Base-by-base conservation (phyloP, 2,113 vertebrate genomes). In the Mobula hypostoma region DNA sequence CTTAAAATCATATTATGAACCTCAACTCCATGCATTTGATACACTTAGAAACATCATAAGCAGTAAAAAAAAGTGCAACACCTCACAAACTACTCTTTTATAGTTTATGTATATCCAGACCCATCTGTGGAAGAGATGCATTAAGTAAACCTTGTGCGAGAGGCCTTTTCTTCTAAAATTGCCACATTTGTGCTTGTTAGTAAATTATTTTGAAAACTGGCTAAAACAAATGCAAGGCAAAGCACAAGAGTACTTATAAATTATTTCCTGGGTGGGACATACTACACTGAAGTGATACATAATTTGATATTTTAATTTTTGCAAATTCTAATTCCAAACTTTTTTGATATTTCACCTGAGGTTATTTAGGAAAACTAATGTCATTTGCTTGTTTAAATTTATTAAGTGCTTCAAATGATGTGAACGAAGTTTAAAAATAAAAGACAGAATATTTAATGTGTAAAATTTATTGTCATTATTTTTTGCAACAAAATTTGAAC, bases 401-500 rank as follows among this genome's bases (percentile, higher is more conserved):
- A 27, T 83, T 87, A 66, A 32, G 85, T 63, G 29, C 66, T 32
- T 14, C 58, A 14, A 7, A 85, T 58, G 27, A 87, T 2, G 11
- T 76, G 5, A 9, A 76, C 56, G 91, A 19, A 87, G 24, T 87
- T 19, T 24, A 58, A 24, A 0, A 29, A 87, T 87, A 83, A 36
- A 56, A 48, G 66, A 88, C 58, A 29, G 85, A 17, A 66, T 14
- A 56, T 0, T 87, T 29, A 76, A 93, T 74, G 15, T 91, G 74
- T 32, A 93, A 74, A 93, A 93, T 93, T 74, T 72, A 93, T 74
- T 93, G 68, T n/a, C 32, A 76, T 93, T 70, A 68, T 11, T 32
- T 76, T 40, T 29, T 93, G 68, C 21, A 48, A 32, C 87, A 91
- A 21, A 27, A 56, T 29, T 93, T 93, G 72, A 82, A 32, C 21